Evolutionary conservation across 2,888 invertebrate species (phyloP).

Genomic region (Troides oblongomaculatus): DNA sequence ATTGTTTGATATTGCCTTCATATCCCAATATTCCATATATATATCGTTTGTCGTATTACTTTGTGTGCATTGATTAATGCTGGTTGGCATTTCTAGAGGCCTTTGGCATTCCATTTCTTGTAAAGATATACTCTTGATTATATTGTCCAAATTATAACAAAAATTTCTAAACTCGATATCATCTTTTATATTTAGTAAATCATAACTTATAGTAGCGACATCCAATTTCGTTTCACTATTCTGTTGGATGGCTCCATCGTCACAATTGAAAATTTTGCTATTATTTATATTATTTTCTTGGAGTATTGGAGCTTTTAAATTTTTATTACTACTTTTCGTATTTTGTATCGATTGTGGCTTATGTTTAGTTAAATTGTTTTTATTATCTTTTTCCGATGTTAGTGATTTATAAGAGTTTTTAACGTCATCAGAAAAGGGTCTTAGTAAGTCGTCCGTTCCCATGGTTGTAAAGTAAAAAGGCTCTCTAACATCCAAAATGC

Average conservation of each 20-base stretch:
- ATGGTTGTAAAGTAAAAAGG: constrained; percentile 51
- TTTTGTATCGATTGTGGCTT: background rate
- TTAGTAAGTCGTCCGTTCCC: constrained; percentile 39
- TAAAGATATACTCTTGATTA: background rate
- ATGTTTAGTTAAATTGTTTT: background rate
- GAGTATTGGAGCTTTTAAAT: background rate
- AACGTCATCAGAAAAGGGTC: constrained; percentile 53
- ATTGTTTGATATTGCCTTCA: background rate
- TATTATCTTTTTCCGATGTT: constrained; percentile 17
- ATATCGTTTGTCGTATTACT: background rate
- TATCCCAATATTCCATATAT: background rate
- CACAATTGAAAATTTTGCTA: background rate
- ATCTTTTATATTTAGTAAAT: background rate
- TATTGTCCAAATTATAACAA: background rate
- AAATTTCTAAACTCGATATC: background rate
- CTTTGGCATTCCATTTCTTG: background rate
- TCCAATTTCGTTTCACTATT: constrained; percentile 1
- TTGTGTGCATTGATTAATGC: background rate
- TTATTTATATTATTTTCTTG: background rate
- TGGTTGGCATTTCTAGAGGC: background rate
- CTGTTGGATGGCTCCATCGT: background rate
- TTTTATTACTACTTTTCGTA: background rate
- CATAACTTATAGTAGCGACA: background rate
- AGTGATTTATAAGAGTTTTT: constrained; percentile 43
- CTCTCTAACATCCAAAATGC: constrained; percentile 48